Evolutionary conservation across 2,113 vertebrate species (phyloP), one percentile per base, ranked within the genome.

Genomic region (Pterocles gutturalis): DNA sequence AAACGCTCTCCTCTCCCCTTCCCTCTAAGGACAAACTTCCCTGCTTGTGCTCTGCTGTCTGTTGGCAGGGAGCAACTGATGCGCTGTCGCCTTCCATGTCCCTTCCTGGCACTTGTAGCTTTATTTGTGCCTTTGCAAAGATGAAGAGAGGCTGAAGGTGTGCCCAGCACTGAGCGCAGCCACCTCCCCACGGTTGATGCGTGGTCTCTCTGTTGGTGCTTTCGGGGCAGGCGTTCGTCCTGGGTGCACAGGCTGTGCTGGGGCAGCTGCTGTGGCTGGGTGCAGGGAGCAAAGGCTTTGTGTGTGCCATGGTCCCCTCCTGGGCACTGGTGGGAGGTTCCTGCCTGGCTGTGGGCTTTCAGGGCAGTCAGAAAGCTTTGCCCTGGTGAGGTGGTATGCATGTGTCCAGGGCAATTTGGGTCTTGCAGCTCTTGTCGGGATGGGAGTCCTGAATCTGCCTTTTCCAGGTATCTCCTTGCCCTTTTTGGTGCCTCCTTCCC

Each of bases 181-280:
- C 22, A 31, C 62, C 55, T 57, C 70, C 49, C 18, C 2, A 2
- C 1, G 0, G 28, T 36, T 72, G 65, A 69, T 57, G 33, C 4
- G 0, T 24, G 29, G 20, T 67, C 38, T n/a, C 38, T 21, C 41
- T 3, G 0, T 26, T 45, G 26, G 11, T n/a, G 12, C 65, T 78
- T 78, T 66, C 7, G 8, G 17, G 19, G 29, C 17, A 61, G 17
- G 17, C 2, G 1, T 43, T 72, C 3, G 1, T 84, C 25, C 26
- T 0, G 0, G 31, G 6, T 1, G 7, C 13, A 29, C 17, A 18
- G n/a, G 41, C 46, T 38, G 28, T 38, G 60, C 45, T 0, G 1
- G 22, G 15, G 36, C 13, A 66, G 45, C 51, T 3, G 1, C 49
- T n/a, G n/a, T 20, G 36, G 28, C 33, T 0, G 1, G 17, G 45